Base-by-base conservation (phyloP, 2,888 invertebrate species). In the Andrena bicolor region DNA sequence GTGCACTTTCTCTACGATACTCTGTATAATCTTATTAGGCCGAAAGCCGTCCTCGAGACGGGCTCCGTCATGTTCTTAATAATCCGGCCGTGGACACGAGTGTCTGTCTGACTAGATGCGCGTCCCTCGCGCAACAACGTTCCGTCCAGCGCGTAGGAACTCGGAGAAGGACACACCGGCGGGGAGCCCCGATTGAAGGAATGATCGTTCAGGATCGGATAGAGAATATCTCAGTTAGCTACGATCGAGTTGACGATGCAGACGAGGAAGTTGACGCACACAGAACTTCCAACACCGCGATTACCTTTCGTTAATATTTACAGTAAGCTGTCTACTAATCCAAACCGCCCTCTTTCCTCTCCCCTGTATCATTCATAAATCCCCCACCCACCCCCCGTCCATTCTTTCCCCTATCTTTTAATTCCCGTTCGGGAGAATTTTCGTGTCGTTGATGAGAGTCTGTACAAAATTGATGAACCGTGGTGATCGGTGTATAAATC, bases 381-480 rank as follows among this genome's bases (percentile, higher is more conserved):
- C 35, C 8, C 16, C 7, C 28, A 48, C 13, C n/a, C 30, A 10
- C 10, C n/a, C 56, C 4, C 23, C 28, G 8, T 53, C 1, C 26
- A 2, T 23, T 60, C 20, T 49, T 48, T 53, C 35, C n/a, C 28
- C 20, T 26, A 20, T n/a, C 7, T 30, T 30, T 53, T 23, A 28
- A 28, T 61, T 61, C 64, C 60, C 64, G 10, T 23, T 58, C 32
- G 65, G 41, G 51, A 79, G 69, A 65, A 65, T 73, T 61, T 75
- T 64, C 41, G 41, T 41, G 76, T 80, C 83, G 82, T 66, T 71
- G 82, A 83, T 83, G 88, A 85, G 87, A 81, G 86, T 88, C 88
- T 88, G 88, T 88, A 88, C 88, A 88, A 88, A 88, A 87, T 58
- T 85, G 85, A 82, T 82, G 82, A 78, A 78, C 73, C 80, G 80